Conservation (phyloP, 2,888 invertebrate genomes). For the Rhimphoctona megacephalus region DNA sequence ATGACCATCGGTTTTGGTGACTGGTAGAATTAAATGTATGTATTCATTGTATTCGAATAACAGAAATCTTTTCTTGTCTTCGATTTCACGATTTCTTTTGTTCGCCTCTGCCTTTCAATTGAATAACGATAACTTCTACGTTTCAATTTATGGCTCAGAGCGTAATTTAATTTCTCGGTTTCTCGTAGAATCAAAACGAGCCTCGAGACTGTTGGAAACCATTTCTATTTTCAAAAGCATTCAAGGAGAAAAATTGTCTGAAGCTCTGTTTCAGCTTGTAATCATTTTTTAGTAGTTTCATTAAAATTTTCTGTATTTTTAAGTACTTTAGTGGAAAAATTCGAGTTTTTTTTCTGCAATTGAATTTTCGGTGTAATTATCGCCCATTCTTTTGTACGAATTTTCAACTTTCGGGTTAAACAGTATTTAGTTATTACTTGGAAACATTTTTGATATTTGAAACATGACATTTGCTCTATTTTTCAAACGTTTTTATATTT, state of each 20-base stretch:
- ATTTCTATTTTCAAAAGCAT: slow-evolving; percentile 3
- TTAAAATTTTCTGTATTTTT: background rate
- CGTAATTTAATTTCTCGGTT: slow-evolving; percentile 3
- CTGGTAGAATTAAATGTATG: background rate
- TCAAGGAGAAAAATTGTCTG: background rate
- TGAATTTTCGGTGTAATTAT: background rate
- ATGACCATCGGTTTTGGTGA: background rate
- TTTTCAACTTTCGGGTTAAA: background rate
- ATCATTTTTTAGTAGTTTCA: background rate
- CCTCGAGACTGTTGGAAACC: background rate
- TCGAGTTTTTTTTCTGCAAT: background rate
- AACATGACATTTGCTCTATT: background rate
- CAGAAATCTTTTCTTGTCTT: slow-evolving; percentile 15
- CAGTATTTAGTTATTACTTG: background rate
- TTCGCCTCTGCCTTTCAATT: background rate
- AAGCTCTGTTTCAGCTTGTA: background rate
- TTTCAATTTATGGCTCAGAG: background rate
- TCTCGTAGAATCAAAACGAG: background rate
- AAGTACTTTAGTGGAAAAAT: background rate
- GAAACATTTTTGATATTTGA: background rate
- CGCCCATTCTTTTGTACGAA: background rate
- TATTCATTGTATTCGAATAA: background rate
- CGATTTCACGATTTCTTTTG: slow-evolving; percentile 13
- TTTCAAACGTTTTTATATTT: background rate
- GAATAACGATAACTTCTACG: slow-evolving; percentile 13